These are phyloP conservation scores for Drosophila anceps DNA, from an alignment of 2,888 invertebrate genomes.

Conservation along the genomic window DNA sequence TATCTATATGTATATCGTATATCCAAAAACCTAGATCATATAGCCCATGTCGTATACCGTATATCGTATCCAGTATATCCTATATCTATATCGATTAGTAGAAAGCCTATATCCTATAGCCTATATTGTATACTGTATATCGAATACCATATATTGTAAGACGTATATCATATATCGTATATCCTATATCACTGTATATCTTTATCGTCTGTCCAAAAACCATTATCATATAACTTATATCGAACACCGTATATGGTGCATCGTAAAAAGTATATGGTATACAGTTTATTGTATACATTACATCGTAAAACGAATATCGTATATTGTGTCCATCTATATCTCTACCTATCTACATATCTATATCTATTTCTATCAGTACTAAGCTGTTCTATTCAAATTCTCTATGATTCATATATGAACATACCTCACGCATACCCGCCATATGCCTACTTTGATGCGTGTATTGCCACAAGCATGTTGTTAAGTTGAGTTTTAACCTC, in stretches of 20 bases:
- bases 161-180: not conserved
- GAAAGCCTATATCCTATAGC: not conserved
- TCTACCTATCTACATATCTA: not conserved
- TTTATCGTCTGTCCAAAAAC: too few species aligned
- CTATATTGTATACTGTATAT: not conserved
- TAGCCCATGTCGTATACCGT: not conserved
- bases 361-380: not conserved
- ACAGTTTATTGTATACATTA: too few species aligned
- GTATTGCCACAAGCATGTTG: not conserved
- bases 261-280: not conserved
- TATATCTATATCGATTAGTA: not conserved
- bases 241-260: not conserved
- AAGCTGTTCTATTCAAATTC: not conserved
- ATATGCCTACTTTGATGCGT: not conserved
- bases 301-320: not conserved
- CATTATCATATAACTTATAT: not conserved
- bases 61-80: not conserved
- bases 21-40: not conserved
- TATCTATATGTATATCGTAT: not conserved
- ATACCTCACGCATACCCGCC: too few species aligned
- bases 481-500: constrained; percentile 7
- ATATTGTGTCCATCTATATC: not conserved
- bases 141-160: not conserved
- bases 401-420: not conserved
- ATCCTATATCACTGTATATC: too few species aligned